phyloP scores from a whole-genome alignment of 2,113 vertebrate genomes.

The Leptosomus discolor region DNA sequence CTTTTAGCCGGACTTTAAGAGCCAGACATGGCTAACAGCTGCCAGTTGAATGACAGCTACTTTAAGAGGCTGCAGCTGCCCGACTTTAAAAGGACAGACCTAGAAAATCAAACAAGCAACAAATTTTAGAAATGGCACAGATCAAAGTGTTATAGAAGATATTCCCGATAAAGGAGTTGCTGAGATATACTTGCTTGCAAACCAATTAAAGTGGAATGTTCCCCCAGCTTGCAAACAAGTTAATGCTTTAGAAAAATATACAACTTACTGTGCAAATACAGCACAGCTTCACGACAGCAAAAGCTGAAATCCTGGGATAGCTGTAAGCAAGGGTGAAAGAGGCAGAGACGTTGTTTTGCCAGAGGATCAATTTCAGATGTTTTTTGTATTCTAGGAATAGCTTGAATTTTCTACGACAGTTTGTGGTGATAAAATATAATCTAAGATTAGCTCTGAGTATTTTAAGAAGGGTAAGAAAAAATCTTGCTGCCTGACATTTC shows the following conservation, averaged over 20 bases:
- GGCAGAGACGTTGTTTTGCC: constrained; percentile 1
- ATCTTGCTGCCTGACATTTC: neutral
- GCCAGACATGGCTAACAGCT: constrained; percentile 32
- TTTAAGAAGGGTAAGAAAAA: neutral
- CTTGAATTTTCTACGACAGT: neutral
- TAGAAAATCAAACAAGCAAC: constrained; percentile 7
- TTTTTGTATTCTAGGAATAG: constrained; percentile 8
- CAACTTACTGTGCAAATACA: neutral
- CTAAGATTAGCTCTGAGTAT: constrained; percentile 17
- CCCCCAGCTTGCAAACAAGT: neutral
- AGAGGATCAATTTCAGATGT: neutral
- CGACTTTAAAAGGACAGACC: constrained; percentile 1
- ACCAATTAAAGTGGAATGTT: neutral
- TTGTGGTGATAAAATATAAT: constrained; percentile 1
- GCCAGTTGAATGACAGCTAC: neutral
- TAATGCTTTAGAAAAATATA: neutral
- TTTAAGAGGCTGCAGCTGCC: constrained; percentile 43
- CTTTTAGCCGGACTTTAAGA: constrained; percentile 40
- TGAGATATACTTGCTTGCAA: neutral
- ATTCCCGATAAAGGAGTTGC: neutral
- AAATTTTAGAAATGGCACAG: constrained; percentile 23
- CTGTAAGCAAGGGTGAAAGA: neutral
- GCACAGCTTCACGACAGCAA: neutral
- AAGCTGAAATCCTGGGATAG: neutral
- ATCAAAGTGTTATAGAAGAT: neutral